Evolutionary conservation across 2,888 invertebrate genomes (phyloP), one percentile per base, ranked within the genome.

Genomic region (Helicoverpa assulta): DNA sequence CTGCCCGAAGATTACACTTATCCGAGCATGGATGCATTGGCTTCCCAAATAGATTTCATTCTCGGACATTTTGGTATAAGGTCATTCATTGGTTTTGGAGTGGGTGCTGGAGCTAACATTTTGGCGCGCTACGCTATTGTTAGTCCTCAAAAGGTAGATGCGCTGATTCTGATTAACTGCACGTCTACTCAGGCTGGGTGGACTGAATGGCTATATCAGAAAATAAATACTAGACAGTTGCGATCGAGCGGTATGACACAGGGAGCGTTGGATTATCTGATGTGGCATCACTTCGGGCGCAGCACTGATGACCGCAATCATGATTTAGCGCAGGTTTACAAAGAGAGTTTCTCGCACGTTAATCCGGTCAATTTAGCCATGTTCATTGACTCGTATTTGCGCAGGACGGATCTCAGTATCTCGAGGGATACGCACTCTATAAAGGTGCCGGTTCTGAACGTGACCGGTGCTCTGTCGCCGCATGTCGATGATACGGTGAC

Each of bases 191-290:
- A 98, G 89, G 98, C 99, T 18, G 99, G 99, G 18, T 99, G 99
- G 99, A 98, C 99, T 78, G 99, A 99, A 93, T 99, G 99, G 99
- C 98, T 99, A 54, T 99, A 99, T 92, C 99, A 99, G 95, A 99
- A 99, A 96, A 97, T 99, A 87, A 99, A 99, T 92, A 97, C 98
- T 12, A 96, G 98, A 83, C 98, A 98, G 94, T 96, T 99, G 80
- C 97, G 98, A 82, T 97, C 98, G 26, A 98, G 97, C 89, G 99
- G 98, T 63, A 98, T 99, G 98, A 99, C 98, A 62, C 98, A 99
- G 90, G 97, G 98, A 67, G 98, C 99, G 6, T 96, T 99, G 79
- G 99, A 99, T 89, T 99, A 99, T 90, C 96, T 99, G 80, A 98
- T 99, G 98, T 99, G 99, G 99, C 99, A 99, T 94, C 99, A 99